Percentiles rank a stretch among this genome's conserved stretches.
phyloP scores from a whole-genome alignment of 2,797 vertebrate genomes.

The Lepidocolaptes lacrymiger region DNA sequence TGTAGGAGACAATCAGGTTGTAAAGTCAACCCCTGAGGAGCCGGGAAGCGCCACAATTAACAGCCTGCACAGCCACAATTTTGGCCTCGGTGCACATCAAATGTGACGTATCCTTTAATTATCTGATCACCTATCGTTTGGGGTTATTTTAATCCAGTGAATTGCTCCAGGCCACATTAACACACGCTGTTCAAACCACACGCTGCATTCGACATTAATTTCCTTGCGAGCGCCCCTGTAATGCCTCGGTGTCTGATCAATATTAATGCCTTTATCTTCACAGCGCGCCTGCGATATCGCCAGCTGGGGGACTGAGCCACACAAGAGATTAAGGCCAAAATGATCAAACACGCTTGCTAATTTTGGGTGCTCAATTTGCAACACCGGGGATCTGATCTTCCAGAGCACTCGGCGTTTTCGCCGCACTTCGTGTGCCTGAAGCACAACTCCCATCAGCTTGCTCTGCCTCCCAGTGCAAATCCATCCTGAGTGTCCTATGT shows the following conservation, averaged over 20 bases:
- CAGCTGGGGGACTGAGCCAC: not conserved
- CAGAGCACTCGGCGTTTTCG: rapidly evolving
- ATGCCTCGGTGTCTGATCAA: constrained; percentile 22
- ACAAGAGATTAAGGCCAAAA: not conserved
- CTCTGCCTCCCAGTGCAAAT: not conserved
- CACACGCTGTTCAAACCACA: not conserved
- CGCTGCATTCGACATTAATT: constrained; percentile 18
- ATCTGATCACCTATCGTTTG: not conserved
- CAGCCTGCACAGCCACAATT: not conserved
- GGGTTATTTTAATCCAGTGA: not conserved
- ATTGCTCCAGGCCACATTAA: not conserved
- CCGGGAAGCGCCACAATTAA: not conserved
- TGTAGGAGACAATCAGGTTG: not conserved
- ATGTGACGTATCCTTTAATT: constrained; percentile 11
- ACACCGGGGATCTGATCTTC: not conserved
- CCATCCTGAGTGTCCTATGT: not conserved
- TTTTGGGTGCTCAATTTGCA: not conserved
- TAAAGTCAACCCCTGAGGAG: not conserved
- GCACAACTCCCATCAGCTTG: not conserved
- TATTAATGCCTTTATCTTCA: constrained; percentile 41
- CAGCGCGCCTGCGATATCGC: not conserved
- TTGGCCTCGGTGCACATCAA: not conserved
- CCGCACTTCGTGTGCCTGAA: rapidly evolving
- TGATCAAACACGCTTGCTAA: not conserved
- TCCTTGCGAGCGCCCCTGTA: not conserved